Evolutionary conservation across 2,888 invertebrate species (phyloP).

Genomic region (Rapana venosa): DNA sequence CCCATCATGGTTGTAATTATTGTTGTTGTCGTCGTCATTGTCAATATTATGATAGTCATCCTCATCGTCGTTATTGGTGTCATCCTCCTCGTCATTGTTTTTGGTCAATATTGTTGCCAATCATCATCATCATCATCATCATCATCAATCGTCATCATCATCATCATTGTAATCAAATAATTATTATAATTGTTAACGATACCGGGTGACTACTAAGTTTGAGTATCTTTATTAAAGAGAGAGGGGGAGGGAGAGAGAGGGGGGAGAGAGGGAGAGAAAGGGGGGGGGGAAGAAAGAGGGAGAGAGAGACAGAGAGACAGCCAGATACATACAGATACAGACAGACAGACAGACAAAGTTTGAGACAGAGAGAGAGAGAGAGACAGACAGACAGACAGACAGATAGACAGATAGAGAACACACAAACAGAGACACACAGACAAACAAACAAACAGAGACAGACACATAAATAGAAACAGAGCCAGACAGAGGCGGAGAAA

Average conservation of each 20-base stretch:
- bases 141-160: too few species aligned
- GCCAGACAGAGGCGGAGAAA: not conserved
- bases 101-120: too few species aligned
- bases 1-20: too few species aligned
- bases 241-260: not conserved
- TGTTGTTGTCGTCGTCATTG: too few species aligned
- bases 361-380: not conserved
- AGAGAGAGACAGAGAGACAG: not conserved
- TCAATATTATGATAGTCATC: too few species aligned
- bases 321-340: not conserved
- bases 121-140: too few species aligned
- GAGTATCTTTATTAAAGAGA: not conserved
- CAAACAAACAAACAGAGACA: not conserved
- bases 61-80: too few species aligned
- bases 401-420: constrained; percentile 9
- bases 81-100: too few species aligned
- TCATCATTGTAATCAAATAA: too few species aligned
- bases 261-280: not conserved
- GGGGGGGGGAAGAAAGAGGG: not conserved
- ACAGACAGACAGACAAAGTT: not conserved
- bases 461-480: not conserved
- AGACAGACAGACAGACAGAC: constrained; percentile 18
- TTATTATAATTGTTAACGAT: too few species aligned
- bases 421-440: not conserved
- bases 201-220: too few species aligned